Base-by-base conservation (phyloP, 2,113 vertebrate genomes). In the Limanda limanda region DNA sequence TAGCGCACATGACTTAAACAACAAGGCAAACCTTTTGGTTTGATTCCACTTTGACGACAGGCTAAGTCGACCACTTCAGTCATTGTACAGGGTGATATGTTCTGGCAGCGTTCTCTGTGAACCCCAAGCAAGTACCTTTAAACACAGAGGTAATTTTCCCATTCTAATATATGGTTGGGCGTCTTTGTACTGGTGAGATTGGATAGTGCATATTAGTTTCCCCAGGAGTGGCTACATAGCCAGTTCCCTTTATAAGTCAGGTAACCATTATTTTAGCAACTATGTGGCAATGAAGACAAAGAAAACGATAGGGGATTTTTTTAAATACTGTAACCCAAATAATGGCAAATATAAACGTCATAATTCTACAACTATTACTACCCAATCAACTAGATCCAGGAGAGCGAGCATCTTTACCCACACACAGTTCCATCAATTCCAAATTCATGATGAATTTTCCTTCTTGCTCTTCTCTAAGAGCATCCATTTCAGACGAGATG, bases 401-500 rank as follows among this genome's bases (percentile, higher is more conserved):
- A 68, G 58, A 64, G 25, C 42, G 74, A 61, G 31, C 78, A 79
- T 87, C 82, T 77, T 35, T 37, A 79, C 79, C 45, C 83, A 68
- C 72, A 82, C 66, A 89, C 57, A 81, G 64, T 81, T 85, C 75
- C 71, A 83, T 90, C 86, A 78, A 88, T 91, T 87, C 76, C 66
- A 85, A 91, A 94, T 91, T 90, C 76, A 88, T 87, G 90, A 87
- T 89, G 79, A 88, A 90, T 93, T 92, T 92, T 92, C 88, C 89
- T 89, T 88, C 87, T 74, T 89, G 72, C 89, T 93, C 93, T 91
- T 92, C 92, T 93, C 88, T 83, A 82, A 85, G 88, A 92, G 91
- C 89, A 91, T 93, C 92, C 88, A 95, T 94, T 95, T 93, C 89
- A 91, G 90, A 91, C 85, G 88, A 92, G 90, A 94, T 94, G 93